Evolutionary conservation across 2,113 vertebrate species (phyloP).

Genomic region (Malaclemys terrapin): DNA sequence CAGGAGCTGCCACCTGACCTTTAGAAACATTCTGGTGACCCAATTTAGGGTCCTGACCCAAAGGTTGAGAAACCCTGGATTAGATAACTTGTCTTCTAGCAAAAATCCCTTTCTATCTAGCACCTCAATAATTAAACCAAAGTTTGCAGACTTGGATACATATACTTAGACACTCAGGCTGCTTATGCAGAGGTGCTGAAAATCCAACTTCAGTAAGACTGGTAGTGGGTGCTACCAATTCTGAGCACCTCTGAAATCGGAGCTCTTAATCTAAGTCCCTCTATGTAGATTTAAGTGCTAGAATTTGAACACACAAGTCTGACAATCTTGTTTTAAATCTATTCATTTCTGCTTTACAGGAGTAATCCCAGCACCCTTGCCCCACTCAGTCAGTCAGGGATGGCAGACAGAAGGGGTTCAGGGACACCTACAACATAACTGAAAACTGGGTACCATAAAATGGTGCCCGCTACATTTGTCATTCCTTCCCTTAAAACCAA

Average conservation of each 20-base stretch:
- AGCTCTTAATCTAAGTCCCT: not conserved
- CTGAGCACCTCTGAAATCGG: not conserved
- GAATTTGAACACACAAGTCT: not conserved
- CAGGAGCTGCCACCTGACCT: not conserved
- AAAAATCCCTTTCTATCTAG: not conserved
- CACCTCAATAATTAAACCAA: not conserved
- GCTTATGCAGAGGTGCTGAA: not conserved
- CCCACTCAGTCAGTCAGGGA: not conserved
- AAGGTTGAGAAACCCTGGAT: not conserved
- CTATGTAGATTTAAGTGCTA: not conserved
- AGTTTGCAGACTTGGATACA: not conserved
- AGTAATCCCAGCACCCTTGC: not conserved
- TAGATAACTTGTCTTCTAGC: not conserved
- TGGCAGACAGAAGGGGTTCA: not conserved
- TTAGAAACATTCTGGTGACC: not conserved
- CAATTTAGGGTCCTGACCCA: not conserved
- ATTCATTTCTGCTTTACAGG: not conserved
- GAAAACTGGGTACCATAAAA: not conserved
- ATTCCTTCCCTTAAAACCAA: not conserved
- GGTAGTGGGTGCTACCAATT: not conserved
- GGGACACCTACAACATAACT: not conserved
- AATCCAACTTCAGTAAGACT: not conserved
- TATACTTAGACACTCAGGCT: not conserved
- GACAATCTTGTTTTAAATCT: not conserved
- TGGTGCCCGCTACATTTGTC: not conserved